Evolutionary conservation across 2,888 invertebrate species (phyloP).

Genomic region (Nasonia oneida): DNA sequence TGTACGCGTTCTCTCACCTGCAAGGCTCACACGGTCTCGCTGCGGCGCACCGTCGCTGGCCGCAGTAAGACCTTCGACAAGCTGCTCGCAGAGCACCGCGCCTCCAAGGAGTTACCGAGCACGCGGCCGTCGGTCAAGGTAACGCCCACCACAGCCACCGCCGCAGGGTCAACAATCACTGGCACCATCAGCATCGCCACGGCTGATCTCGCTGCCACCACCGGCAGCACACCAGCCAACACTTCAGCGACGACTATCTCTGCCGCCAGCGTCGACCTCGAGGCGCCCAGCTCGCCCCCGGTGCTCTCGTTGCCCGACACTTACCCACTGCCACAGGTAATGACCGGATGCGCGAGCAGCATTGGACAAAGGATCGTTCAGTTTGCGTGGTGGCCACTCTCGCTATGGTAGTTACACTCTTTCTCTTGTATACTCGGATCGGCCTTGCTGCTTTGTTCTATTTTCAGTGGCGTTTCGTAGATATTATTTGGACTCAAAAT

Average conservation of each 20-base stretch:
- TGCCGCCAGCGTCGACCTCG: conserved; percentile 81
- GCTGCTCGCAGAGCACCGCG: conserved; percentile 86
- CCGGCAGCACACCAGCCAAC: conserved; percentile 1
- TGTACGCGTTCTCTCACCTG: conserved; percentile 90
- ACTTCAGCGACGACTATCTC: neutral
- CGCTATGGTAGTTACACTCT: conserved; percentile 41
- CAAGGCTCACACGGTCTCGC: conserved; percentile 85
- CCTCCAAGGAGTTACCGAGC: conserved; percentile 81
- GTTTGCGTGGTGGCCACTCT: conserved; percentile 61
- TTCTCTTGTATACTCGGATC: conserved; percentile 19
- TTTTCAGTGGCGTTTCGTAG: conserved; percentile 38
- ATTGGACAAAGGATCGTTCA: conserved; percentile 21
- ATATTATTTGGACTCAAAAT: conserved; percentile 3
- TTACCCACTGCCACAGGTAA: conserved; percentile 78
- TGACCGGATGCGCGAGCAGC: neutral
- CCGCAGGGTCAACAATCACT: conserved; percentile 59
- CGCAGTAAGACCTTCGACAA: conserved; percentile 88
- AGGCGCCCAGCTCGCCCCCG: conserved; percentile 81
- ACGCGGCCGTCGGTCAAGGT: conserved; percentile 49
- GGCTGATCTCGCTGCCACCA: neutral
- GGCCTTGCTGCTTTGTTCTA: conserved; percentile 38
- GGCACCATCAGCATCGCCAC: conserved; percentile 32
- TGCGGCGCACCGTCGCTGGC: conserved; percentile 86
- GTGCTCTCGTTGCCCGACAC: conserved; percentile 77
- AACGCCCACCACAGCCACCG: conserved; percentile 65